Evolutionary conservation across 2,797 vertebrate species (phyloP).

Genomic region (Dicrostonyx torquatus): DNA sequence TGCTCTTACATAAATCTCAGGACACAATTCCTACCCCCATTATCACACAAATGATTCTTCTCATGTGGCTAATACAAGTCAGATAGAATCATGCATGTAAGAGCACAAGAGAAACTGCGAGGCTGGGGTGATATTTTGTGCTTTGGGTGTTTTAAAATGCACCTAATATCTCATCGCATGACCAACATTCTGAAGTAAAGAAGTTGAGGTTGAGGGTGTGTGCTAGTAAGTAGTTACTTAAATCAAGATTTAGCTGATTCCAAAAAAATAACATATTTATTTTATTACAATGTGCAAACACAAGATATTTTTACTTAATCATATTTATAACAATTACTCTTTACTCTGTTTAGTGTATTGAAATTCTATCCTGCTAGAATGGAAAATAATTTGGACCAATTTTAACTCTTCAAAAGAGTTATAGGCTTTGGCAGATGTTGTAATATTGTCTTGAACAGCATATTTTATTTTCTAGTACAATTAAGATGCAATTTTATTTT

Average conservation of each 20-base stretch:
- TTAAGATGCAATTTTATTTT: slow-evolving; percentile 43
- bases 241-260: background rate
- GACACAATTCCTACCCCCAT: background rate
- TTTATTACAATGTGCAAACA: background rate
- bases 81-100: background rate
- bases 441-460: background rate
- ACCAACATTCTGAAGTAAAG: background rate
- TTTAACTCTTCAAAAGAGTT: slow-evolving; percentile 42
- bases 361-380: slow-evolving; percentile 49
- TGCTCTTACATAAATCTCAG: background rate
- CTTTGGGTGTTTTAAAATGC: background rate
- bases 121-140: background rate
- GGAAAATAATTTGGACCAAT: slow-evolving; percentile 36
- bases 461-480: slow-evolving; percentile 8
- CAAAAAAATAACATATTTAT: slow-evolving; percentile 34
- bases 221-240: background rate
- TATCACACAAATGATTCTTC: background rate
- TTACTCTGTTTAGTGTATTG: slow-evolving; percentile 21
- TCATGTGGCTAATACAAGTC: background rate
- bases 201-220: background rate
- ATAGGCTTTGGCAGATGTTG: slow-evolving; percentile 15
- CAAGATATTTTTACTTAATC: slow-evolving; percentile 1
- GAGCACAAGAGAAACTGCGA: background rate
- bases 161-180: background rate
- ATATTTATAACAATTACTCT: background rate